A percentile compares a stretch with the other conserved stretches of the same genome.
phyloP scores from a whole-genome alignment of 2,888 invertebrate species.

The Alsophila aescularia region DNA sequence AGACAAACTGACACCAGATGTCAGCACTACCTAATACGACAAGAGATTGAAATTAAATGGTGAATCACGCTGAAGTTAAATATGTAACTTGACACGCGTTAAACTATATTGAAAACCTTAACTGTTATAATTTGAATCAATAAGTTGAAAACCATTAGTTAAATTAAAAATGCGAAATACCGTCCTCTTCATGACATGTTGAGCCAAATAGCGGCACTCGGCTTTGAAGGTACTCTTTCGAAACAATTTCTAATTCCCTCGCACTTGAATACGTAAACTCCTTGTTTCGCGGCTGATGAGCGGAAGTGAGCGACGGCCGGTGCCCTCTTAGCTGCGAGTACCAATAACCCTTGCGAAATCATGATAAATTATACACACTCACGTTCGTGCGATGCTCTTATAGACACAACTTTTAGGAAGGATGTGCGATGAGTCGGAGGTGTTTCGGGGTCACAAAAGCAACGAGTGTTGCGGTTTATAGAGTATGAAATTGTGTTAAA shows the following conservation, averaged over 20 bases:
- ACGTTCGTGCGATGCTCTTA: conserved; percentile 60
- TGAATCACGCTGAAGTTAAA: no score
- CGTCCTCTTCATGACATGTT: no score
- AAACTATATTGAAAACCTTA: no score
- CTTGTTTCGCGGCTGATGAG: conserved; percentile 54
- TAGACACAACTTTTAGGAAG: conserved; percentile 53
- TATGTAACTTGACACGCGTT: no score
- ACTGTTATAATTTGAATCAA: no score
- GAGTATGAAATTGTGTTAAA: background rate
- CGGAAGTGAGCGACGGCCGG: conserved; percentile 47
- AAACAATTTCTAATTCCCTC: conserved; percentile 65
- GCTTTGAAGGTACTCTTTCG: conserved; percentile 30
- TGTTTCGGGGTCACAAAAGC: background rate
- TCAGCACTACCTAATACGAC: no score
- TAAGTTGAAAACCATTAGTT: no score
- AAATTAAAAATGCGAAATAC: no score
- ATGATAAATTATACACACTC: conserved; percentile 83
- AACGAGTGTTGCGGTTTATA: background rate
- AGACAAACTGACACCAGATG: no score
- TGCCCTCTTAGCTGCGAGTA: conserved; percentile 69
- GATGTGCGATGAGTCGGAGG: conserved; percentile 9
- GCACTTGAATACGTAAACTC: conserved; percentile 70
- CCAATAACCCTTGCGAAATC: conserved; percentile 80
- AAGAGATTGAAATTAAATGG: no score
- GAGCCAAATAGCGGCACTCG: background rate